Evolutionary conservation across 1,140 invertebrate genomes (phyloP).

Genomic region (Antheraea mylitta): DNA sequence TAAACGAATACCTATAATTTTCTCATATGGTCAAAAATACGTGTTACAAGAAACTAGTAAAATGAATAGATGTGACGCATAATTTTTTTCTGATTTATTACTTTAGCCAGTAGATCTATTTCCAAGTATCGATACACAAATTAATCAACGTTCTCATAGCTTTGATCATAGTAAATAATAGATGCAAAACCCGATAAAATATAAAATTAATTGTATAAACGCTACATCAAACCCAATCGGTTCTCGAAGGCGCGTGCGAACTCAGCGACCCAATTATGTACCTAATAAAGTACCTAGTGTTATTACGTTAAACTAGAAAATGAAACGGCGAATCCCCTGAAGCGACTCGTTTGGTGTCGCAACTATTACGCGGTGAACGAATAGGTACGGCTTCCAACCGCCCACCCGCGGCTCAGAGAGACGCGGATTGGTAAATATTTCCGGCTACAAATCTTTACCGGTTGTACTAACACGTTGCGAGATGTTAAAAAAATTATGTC

Average conservation of each 20-base stretch:
- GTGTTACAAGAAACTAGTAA: too few species aligned
- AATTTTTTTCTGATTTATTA: too few species aligned
- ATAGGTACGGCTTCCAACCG: not conserved
- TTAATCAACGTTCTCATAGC: not conserved
- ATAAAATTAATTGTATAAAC: constrained; percentile 1
- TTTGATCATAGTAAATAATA: too few species aligned
- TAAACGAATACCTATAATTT: too few species aligned
- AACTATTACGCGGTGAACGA: not conserved
- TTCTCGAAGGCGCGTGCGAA: not conserved
- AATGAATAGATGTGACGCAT: too few species aligned
- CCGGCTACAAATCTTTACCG: not conserved
- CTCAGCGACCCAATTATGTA: not conserved
- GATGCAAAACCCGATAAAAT: not conserved
- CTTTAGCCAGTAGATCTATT: too few species aligned
- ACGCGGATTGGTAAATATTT: constrained; percentile 1
- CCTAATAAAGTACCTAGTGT: not conserved
- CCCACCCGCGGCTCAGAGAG: not conserved
- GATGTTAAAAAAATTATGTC: not conserved
- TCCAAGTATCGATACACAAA: too few species aligned
- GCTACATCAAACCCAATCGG: not conserved
- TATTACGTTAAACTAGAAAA: not conserved
- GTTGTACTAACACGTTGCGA: not conserved
- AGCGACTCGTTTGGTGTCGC: not conserved
- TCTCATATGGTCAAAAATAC: too few species aligned
- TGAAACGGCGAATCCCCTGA: not conserved